These are phyloP conservation scores for Cebidichthys violaceus DNA, from an alignment of 2,113 vertebrate genomes.

Conservation along the genomic window DNA sequence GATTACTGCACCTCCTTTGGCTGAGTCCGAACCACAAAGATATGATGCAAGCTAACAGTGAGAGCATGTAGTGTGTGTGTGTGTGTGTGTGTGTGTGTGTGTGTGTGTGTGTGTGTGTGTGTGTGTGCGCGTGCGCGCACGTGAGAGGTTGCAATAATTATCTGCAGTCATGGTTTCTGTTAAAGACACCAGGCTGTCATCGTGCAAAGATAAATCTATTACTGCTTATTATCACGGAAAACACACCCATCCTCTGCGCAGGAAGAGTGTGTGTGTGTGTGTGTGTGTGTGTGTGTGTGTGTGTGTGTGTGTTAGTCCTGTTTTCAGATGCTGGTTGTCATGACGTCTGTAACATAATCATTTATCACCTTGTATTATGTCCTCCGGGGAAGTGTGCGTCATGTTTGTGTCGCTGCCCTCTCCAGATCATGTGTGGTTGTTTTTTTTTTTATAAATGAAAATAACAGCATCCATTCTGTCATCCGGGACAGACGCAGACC, in stretches of 20 bases:
- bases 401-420: neutral
- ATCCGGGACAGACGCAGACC: neutral
- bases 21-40: neutral
- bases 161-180: constrained; percentile 18
- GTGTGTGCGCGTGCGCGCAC: neutral
- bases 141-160: constrained; percentile 14
- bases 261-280: neutral
- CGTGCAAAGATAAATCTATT: constrained; percentile 51
- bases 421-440: neutral
- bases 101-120: neutral
- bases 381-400: constrained; percentile 7
- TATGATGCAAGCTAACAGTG: neutral
- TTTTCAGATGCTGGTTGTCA: constrained; percentile 38
- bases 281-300: neutral
- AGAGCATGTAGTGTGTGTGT: too few species aligned
- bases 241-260: constrained; percentile 40
- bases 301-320: neutral
- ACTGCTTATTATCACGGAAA: constrained; percentile 44
- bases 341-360: constrained; percentile 18
- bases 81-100: too few species aligned
- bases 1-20: neutral
- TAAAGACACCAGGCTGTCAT: constrained; percentile 23
- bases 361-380: constrained; percentile 29
- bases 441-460: neutral
- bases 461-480: neutral